Base-by-base conservation (phyloP, 2,888 invertebrate genomes). In the Nomada goodeniana region DNA sequence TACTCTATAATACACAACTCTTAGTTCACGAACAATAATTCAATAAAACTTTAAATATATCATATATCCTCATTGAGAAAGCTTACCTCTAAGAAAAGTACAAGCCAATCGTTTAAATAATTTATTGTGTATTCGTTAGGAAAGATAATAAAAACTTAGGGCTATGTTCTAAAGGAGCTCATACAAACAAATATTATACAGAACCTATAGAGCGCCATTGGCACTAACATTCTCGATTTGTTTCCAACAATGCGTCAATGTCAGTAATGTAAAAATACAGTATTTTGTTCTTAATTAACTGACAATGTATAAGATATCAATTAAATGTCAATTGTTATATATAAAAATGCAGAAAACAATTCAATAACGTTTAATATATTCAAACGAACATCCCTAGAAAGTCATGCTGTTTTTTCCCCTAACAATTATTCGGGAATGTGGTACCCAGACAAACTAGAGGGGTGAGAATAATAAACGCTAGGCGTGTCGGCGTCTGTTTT, bases 401-500 rank as follows among this genome's bases (percentile, higher is more conserved):
- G 36, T 64, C 52, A 47, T 65, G 57, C 29, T 61, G 29, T 68
- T 82, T 76, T 88, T 87, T 78, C 81, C 36, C 76, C 83, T 55
- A 69, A 80, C 83, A 88, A 89, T 89, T 89, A 89, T 82, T 72
- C 65, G 68, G 88, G 89, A 89, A 89, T 89, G 89, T 83, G 81
- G 82, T 83, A 83, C 78, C 74, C 71, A 63, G 76, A 65, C 64
- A 82, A 65, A 63, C 78, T 78, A 85, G 84, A 85, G 86, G 86
- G 89, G 83, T 88, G 90, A 87, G 85, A 89, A 89, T 90, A 89
- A 91, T 92, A 92, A 91, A 92, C 87, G 89, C 81, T 89, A 91
- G 91, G 92, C 89, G 92, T 91, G 92, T 92, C 92, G 92, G 91
- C 91, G 92, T 92, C 92, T 82, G 82, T 90, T 89, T 90, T 85